phyloP scores from a whole-genome alignment of 2,797 vertebrate species.

The Pseudotriccus pelzelni region DNA sequence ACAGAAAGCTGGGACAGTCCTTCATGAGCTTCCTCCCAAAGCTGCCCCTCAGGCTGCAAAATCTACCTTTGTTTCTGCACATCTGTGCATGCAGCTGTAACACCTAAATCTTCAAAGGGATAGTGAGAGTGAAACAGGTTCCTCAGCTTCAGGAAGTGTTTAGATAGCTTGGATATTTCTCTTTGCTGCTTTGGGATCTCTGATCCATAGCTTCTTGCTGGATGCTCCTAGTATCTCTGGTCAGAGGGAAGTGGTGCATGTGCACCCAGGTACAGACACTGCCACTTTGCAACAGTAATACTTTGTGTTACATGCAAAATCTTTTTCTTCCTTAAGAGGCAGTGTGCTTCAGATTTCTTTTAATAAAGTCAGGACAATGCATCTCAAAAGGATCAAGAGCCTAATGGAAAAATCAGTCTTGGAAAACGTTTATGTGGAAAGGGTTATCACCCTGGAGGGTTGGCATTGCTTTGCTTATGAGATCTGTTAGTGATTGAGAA shows the following conservation, averaged over 20 bases:
- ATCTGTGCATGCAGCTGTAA: background rate
- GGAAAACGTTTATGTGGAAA: background rate
- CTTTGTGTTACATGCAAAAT: background rate
- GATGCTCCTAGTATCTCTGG: background rate
- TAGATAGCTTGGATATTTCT: background rate
- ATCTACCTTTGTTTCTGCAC: background rate
- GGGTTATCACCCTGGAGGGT: accelerated
- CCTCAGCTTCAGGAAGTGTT: background rate
- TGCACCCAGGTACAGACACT: too few relatives aligned
- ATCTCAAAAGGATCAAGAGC: background rate
- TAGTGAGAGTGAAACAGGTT: background rate
- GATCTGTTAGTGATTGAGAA: background rate
- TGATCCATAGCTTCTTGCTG: background rate
- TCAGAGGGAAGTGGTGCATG: background rate
- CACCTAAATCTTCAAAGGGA: background rate
- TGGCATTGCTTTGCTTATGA: background rate
- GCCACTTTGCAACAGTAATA: background rate
- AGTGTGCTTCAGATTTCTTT: background rate
- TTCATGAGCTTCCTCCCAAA: background rate
- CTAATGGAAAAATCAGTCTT: background rate
- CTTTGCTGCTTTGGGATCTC: background rate
- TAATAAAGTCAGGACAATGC: background rate
- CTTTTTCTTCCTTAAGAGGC: background rate
- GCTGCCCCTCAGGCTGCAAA: background rate
- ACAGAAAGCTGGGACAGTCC: background rate